phyloP scores from a whole-genome alignment of 2,113 vertebrate species.

The Rhodinocichla rosea region DNA sequence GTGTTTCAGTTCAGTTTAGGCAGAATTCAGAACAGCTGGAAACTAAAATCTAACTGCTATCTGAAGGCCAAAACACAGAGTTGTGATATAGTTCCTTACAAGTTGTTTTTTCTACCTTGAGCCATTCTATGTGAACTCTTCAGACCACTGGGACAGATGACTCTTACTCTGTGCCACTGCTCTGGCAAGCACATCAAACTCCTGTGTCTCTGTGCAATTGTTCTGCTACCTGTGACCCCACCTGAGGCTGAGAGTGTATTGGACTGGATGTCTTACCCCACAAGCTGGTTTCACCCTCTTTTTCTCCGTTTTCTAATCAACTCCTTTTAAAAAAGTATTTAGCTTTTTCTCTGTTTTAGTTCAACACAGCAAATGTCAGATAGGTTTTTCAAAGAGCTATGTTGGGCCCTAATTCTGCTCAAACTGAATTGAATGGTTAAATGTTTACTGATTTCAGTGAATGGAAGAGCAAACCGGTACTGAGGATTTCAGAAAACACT shows the following conservation, averaged over 20 bases:
- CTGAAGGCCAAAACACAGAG: not conserved
- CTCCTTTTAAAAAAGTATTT: not conserved
- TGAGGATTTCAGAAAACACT: not conserved
- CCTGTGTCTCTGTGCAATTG: not conserved
- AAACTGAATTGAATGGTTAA: not conserved
- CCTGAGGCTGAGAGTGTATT: not conserved
- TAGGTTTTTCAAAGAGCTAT: not conserved
- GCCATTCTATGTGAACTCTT: not conserved
- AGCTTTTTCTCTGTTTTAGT: not conserved
- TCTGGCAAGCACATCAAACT: fast-evolving
- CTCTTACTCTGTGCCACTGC: not conserved
- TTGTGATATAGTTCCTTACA: not conserved
- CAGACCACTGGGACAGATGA: not conserved
- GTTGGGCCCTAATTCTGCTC: not conserved
- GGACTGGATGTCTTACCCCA: not conserved
- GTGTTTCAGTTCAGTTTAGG: not conserved
- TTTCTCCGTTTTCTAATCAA: not conserved
- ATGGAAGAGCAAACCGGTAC: not conserved
- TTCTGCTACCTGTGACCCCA: not conserved
- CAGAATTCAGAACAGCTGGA: not conserved
- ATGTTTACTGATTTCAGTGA: not conserved
- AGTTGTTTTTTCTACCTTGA: not conserved
- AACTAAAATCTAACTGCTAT: not conserved
- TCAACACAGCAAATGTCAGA: not conserved
- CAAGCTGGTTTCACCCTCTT: not conserved